Evolutionary conservation across 2,113 vertebrate genomes (phyloP), one percentile per base, ranked within the genome.

Genomic region (Laterallus jamaicensis): DNA sequence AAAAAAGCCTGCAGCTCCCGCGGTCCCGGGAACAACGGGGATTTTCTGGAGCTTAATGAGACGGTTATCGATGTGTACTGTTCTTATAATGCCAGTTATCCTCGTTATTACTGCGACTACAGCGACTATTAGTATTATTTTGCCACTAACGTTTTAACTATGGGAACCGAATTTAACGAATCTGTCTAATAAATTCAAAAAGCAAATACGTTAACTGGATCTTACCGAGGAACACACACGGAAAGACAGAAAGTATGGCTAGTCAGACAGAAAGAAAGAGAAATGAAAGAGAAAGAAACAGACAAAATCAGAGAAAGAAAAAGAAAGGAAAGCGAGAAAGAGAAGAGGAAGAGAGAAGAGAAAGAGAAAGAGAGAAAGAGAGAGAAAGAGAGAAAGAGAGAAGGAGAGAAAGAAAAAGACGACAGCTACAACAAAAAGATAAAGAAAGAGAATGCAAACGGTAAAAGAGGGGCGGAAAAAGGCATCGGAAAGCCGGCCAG

Each of bases 91-190:
- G 73, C 56, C n/a, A 56, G 12, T 9, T 11, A 42, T 22, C 10
- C 40, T 88, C 42, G 13, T 73, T 85, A 62, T 62, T 81, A 80
- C 15, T 68, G 39, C 16, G 3, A 56, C 19, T 86, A 73, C 29
- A 12, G 40, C 4, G 21, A 40, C 32, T 68, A 31, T 47, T 31
- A 59, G 5, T 16, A 42, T 35, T 28, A 40, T 55, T 83, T 81
- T 70, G 55, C 59, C 77, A 63, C 37, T 21, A 37, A 32, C 3
- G 5, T 54, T 78, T 58, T 16, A 77, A 31, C 13, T 42, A 11
- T 7, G 37, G n/a, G 26, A 81, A 88, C 13, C 0, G n/a, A 91
- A 93, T 86, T 70, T 59, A 94, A 91, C 89, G 83, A 93, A 95
- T 92, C 17, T 64, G 7, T 64, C 28, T 35, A 14, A 16, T 7